phyloP scores from a whole-genome alignment of 2,113 vertebrate genomes.

The Ibidorhyncha struthersii region DNA sequence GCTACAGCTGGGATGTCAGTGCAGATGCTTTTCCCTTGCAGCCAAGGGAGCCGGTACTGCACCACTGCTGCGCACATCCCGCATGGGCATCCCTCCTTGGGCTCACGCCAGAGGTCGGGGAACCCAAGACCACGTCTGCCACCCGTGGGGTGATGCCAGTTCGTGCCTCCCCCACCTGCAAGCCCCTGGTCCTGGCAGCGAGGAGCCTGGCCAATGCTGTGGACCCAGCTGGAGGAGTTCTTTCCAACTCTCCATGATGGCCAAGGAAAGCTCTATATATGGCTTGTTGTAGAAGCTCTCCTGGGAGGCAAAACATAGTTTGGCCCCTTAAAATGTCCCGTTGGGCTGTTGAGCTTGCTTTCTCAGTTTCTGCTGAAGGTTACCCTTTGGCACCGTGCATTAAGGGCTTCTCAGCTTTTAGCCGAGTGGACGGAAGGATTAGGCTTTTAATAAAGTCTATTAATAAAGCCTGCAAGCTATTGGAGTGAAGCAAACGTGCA shows the following conservation, averaged over 20 bases:
- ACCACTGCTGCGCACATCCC: rapidly evolving
- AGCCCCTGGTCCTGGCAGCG: too few species aligned
- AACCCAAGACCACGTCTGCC: neutral
- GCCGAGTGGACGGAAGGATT: neutral
- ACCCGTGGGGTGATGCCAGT: neutral
- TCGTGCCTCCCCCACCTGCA: neutral
- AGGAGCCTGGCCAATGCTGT: neutral
- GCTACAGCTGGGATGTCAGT: neutral
- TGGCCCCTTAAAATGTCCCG: neutral
- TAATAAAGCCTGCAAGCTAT: neutral
- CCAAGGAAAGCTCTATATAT: neutral
- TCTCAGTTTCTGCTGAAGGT: neutral
- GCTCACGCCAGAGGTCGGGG: neutral
- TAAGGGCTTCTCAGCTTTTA: neutral
- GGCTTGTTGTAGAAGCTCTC: neutral
- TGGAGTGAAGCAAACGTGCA: neutral
- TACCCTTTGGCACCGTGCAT: neutral
- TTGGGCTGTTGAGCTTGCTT: neutral
- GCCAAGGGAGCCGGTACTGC: rapidly evolving
- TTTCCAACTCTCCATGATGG: neutral
- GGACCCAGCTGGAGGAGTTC: neutral
- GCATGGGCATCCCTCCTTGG: neutral
- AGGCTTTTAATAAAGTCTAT: neutral
- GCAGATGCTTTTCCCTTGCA: neutral
- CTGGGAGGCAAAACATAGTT: neutral